Percentiles rank a stretch among this genome's conserved stretches.
These are phyloP conservation scores for Dendropsophus ebraccatus DNA, from an alignment of 2,113 vertebrate species.

Conservation along the genomic window DNA sequence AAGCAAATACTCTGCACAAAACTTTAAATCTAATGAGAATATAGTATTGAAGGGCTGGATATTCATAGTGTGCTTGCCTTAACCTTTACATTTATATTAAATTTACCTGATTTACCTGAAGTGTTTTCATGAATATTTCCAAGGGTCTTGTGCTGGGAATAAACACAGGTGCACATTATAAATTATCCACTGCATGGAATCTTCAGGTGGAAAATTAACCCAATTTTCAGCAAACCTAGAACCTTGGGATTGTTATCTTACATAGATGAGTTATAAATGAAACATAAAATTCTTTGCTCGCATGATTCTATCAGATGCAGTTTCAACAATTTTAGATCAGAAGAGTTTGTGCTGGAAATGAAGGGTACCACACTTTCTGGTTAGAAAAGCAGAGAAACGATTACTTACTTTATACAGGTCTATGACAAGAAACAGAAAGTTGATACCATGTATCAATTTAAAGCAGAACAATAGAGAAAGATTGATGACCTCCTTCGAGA, in stretches of 20 bases:
- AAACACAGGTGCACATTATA: neutral
- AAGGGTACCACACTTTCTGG: neutral
- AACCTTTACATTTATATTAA: too few relatives aligned
- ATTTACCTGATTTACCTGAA: too few relatives aligned
- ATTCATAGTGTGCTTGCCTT: too few relatives aligned
- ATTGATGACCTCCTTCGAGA: neutral
- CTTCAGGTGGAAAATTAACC: neutral
- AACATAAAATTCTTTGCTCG: neutral
- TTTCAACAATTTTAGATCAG: neutral
- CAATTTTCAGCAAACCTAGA: neutral
- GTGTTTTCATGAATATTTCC: neutral
- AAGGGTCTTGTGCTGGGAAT: neutral
- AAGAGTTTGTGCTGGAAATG: neutral
- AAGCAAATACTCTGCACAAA: too few relatives aligned
- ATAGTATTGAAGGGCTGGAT: too few relatives aligned
- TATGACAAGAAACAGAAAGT: neutral
- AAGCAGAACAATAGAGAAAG: slow-evolving; percentile 13
- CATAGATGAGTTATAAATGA: neutral
- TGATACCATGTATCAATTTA: slow-evolving; percentile 4
- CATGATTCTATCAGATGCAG: neutral
- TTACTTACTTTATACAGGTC: neutral
- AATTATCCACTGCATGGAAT: neutral
- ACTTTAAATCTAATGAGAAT: too few relatives aligned
- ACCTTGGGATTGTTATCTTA: neutral
- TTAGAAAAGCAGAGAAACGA: neutral